Evolutionary conservation across 1,140 invertebrate genomes (phyloP).

Genomic region (Halictus rubicundus): DNA sequence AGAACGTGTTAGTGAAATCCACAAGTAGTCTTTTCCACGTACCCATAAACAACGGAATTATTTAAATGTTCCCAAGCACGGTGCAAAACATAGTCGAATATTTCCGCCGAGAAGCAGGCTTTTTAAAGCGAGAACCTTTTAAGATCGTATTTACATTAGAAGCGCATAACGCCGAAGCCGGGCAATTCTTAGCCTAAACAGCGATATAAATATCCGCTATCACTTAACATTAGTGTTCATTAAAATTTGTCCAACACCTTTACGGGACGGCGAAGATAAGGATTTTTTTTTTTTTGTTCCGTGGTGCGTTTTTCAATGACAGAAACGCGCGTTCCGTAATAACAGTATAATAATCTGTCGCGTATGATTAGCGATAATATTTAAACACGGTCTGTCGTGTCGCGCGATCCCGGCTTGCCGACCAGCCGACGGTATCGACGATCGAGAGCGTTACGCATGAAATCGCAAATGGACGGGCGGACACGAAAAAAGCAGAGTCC

Average conservation of each 20-base stretch:
- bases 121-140: not conserved
- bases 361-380: not conserved
- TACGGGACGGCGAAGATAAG: not conserved
- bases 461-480: conserved; percentile 30
- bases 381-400: conserved; percentile 1
- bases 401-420: conserved; percentile 7
- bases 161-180: not conserved
- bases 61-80: no score
- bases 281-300: no score
- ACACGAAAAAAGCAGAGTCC: not conserved
- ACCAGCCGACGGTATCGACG: conserved; percentile 1
- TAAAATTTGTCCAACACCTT: not conserved
- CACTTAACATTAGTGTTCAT: not conserved
- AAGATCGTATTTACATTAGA: not conserved
- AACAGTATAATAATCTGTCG: not conserved
- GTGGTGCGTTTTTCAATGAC: not conserved
- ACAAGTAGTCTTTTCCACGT: no score
- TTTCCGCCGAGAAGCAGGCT: no score
- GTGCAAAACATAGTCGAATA: no score
- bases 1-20: no score
- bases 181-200: no score
- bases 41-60: no score
- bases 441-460: conserved; percentile 40
- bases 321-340: not conserved
- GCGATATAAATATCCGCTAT: not conserved